Conservation (phyloP, 2,888 invertebrate genomes). For the Elgonia sp. region DNA sequence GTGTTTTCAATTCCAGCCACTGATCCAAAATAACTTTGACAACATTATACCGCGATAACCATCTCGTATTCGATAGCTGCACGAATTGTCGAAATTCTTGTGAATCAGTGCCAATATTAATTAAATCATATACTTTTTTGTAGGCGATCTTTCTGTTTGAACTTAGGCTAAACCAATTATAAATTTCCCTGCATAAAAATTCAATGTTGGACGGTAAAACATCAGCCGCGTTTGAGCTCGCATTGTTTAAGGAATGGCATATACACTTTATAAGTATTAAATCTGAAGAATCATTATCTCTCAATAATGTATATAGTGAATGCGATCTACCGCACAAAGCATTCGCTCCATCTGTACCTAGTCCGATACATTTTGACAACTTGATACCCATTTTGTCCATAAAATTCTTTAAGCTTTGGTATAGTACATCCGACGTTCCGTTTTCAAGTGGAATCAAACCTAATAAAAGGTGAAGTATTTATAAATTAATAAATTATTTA, state of each 20-base stretch:
- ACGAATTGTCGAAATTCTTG: slow-evolving; percentile 69
- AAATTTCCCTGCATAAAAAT: slow-evolving; percentile 40
- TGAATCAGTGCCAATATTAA: slow-evolving; percentile 59
- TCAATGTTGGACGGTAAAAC: slow-evolving; percentile 36
- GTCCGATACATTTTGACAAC: too few species aligned
- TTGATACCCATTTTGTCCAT: too few species aligned
- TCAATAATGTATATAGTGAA: slow-evolving; percentile 19
- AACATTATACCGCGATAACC: slow-evolving; percentile 73
- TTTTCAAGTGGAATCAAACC: too few species aligned
- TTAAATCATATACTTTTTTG: slow-evolving; percentile 60
- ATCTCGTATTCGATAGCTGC: slow-evolving; percentile 72
- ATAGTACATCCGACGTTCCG: too few species aligned
- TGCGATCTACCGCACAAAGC: too few species aligned
- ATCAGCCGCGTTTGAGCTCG: slow-evolving; percentile 43
- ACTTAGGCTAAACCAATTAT: slow-evolving; percentile 33
- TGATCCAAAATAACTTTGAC: slow-evolving; percentile 72
- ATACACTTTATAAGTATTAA: slow-evolving; percentile 28
- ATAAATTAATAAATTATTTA: too few species aligned
- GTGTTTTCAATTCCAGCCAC: slow-evolving; percentile 44
- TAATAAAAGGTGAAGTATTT: too few species aligned
- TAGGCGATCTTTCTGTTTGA: slow-evolving; percentile 62
- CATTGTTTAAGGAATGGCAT: slow-evolving; percentile 48
- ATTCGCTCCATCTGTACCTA: too few species aligned
- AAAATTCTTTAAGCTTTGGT: too few species aligned
- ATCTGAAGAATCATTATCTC: slow-evolving; percentile 18